phyloP scores from a whole-genome alignment of 2,113 vertebrate species.

The Hiodon tergisus region DNA sequence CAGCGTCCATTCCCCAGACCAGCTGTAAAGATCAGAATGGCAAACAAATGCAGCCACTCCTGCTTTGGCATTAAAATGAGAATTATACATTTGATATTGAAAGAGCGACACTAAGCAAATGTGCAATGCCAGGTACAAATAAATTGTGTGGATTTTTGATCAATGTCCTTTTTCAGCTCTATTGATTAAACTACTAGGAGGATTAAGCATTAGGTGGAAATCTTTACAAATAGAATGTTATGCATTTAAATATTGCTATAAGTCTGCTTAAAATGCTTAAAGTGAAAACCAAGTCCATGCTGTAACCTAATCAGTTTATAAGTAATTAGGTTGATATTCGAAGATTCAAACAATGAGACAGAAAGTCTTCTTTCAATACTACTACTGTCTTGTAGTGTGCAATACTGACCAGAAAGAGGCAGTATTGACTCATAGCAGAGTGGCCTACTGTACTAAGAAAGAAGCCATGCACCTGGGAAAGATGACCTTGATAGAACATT shows the following conservation, averaged over 20 bases:
- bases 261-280: background rate
- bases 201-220: background rate
- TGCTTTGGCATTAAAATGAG: background rate
- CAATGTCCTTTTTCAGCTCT: background rate
- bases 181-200: background rate
- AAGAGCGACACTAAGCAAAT: too few relatives aligned
- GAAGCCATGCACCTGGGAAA: conserved; percentile 12
- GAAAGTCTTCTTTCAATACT: background rate
- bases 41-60: background rate
- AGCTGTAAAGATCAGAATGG: background rate
- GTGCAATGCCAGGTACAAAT: background rate
- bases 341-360: background rate
- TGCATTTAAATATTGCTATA: background rate
- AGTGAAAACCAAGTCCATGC: background rate
- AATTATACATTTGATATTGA: too few relatives aligned
- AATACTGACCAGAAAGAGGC: conserved; percentile 6
- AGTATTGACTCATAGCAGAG: background rate
- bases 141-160: background rate
- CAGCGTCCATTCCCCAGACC: background rate
- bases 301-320: background rate
- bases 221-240: background rate
- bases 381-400: background rate
- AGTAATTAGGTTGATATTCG: background rate
- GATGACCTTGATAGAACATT: conserved; percentile 22
- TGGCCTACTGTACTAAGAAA: background rate